Evolutionary conservation across 2,888 invertebrate species (phyloP), one percentile per base, ranked within the genome.

Genomic region (Perizoma affinitatum): DNA sequence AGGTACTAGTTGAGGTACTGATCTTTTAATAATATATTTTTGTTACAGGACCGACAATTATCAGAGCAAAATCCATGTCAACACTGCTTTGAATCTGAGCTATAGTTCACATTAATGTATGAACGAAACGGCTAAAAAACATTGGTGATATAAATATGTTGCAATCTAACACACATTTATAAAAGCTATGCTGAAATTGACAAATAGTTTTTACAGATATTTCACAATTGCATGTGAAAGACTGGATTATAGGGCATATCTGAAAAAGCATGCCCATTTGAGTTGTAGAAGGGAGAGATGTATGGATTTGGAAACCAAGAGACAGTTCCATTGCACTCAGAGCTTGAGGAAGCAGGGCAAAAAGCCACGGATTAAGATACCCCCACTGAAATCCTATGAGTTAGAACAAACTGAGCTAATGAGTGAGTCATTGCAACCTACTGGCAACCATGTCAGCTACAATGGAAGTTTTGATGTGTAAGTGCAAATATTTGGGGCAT

Each of bases 161-260:
- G 72, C 69, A 71, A 71, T 68, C 69, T 81, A 79, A 74, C 61
- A 78, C 74, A 73, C 66, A 78, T 73, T 78, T 74, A 67, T 78
- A 80, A 75, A 83, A 89, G 85, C 84, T 86, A 92, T 92, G 91
- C 86, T 90, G 84, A 89, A 88, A 87, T 83, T 88, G 82, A 88
- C 86, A 73, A 82, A 85, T 74, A 90, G 87, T 86, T 88, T 87
- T 88, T 89, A 76, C 87, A 90, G 87, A 90, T 89, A 79, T 78
- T 78, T 88, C 70, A 83, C 76, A 71, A 75, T 86, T 67, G 80
- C 81, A 79, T 83, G 76, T 85, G 82, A 86, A 69, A 82, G 76
- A 75, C 75, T 67, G 45, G 53, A 59, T 43, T 65, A 52, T 61
- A 80, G 75, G 69, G 61, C 72, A 71, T 76, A 83, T 82, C 82